A percentile compares a stretch with the other conserved stretches of the same genome.
These are phyloP conservation scores for Pangasius macronema DNA, from an alignment of 2,797 vertebrate species.

Conservation along the genomic window DNA sequence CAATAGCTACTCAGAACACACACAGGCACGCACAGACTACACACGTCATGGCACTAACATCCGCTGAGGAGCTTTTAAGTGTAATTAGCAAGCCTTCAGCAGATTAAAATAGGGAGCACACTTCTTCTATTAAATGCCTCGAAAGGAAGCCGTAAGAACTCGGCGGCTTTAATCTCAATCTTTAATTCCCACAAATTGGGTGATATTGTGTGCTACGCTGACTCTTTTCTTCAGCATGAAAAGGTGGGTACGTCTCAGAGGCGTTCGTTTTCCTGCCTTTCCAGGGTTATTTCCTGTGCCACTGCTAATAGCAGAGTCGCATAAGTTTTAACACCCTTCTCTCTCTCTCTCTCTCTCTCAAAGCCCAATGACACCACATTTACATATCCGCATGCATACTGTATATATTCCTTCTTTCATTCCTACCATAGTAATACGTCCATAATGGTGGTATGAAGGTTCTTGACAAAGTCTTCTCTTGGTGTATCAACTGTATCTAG, in stretches of 20 bases:
- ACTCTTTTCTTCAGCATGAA: constrained; percentile 13
- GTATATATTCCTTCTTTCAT: not conserved
- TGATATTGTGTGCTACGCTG: constrained; percentile 36
- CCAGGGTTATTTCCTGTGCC: constrained; percentile 44
- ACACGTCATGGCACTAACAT: constrained; percentile 54
- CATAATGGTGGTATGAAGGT: not conserved
- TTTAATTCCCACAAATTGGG: constrained; percentile 29
- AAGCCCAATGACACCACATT: not conserved
- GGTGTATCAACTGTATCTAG: not conserved
- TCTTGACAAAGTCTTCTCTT: not conserved
- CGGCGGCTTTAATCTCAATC: constrained; percentile 47
- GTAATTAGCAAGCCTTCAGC: constrained; percentile 59
- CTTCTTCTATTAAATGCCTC: constrained; percentile 51
- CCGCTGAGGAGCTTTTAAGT: constrained; percentile 55
- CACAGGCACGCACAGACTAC: constrained; percentile 25
- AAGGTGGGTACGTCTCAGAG: constrained; percentile 10
- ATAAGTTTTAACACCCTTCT: constrained; percentile 20
- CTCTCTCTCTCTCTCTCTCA: not conserved
- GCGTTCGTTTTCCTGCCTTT: constrained; percentile 17
- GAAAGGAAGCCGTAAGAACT: constrained; percentile 46
- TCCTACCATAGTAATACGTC: not conserved
- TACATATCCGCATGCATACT: not conserved
- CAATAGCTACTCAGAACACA: constrained; percentile 37
- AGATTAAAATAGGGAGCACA: constrained; percentile 54
- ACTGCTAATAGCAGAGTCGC: not conserved